These are phyloP conservation scores for Nyctalus aviator DNA, from an alignment of 2,797 vertebrate species.

Conservation along the genomic window DNA sequence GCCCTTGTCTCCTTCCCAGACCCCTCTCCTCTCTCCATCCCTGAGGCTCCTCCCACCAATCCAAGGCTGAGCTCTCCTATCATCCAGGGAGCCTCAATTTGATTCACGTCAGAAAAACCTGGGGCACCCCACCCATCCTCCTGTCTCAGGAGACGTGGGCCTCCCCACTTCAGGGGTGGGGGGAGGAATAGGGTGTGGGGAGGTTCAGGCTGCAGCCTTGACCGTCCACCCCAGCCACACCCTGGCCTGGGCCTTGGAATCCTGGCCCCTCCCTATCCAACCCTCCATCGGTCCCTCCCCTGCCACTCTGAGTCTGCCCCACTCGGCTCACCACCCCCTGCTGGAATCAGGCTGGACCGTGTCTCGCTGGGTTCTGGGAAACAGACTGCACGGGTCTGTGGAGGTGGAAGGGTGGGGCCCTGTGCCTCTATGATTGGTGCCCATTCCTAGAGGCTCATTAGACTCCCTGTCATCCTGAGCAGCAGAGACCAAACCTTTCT, in stretches of 20 bases:
- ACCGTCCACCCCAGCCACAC: not conserved
- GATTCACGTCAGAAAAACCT: not conserved
- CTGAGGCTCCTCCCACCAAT: not conserved
- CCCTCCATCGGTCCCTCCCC: not conserved
- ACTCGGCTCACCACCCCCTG: not conserved
- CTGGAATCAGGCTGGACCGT: not conserved
- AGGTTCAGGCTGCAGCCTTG: not conserved
- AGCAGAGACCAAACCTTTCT: not conserved
- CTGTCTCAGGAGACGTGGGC: not conserved
- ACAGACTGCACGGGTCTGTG: not conserved
- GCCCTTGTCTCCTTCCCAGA: not conserved
- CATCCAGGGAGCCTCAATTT: not conserved
- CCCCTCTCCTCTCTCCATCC: not conserved
- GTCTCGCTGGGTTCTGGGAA: not conserved
- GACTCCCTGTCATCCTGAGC: not conserved
- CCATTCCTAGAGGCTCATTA: not conserved
- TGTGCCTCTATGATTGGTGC: not conserved
- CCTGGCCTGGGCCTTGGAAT: constrained; percentile 31
- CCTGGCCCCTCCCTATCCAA: not conserved
- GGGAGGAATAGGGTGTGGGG: not conserved
- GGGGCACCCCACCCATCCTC: not conserved
- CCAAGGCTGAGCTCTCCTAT: not conserved
- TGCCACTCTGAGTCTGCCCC: not conserved
- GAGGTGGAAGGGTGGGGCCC: not conserved
- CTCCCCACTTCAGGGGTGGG: not conserved